phyloP scores from a whole-genome alignment of 2,888 invertebrate species.

The Oscheius sp. region DNA sequence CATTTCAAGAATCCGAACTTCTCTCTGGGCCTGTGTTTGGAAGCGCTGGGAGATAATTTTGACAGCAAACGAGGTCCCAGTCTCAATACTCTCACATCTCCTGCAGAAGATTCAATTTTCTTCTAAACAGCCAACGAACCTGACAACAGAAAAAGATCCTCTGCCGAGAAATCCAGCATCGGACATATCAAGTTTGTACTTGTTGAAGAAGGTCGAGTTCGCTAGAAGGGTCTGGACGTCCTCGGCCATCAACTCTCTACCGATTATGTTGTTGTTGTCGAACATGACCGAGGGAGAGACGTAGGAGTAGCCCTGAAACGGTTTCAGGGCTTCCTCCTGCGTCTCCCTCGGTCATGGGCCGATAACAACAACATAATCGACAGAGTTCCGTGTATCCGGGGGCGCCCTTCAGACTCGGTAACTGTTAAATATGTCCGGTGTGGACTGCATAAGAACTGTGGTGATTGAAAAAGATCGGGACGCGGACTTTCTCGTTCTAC shows the following conservation, averaged over 20 bases:
- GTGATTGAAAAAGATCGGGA: too few relatives aligned
- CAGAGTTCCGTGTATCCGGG: too few relatives aligned
- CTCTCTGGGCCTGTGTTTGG: slow-evolving; percentile 79
- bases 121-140: slow-evolving; percentile 67
- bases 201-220: slow-evolving; percentile 88
- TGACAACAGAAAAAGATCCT: slow-evolving; percentile 88
- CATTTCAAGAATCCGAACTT: slow-evolving; percentile 83
- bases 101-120: slow-evolving; percentile 74
- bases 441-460: too few relatives aligned
- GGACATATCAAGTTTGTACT: slow-evolving; percentile 83
- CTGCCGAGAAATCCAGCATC: slow-evolving; percentile 83
- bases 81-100: slow-evolving; percentile 82
- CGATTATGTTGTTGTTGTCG: slow-evolving; percentile 80
- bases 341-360: too few relatives aligned
- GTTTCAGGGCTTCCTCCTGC: too few relatives aligned
- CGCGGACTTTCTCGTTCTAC: too few relatives aligned
- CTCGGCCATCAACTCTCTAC: slow-evolving; percentile 78
- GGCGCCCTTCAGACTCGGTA: too few relatives aligned
- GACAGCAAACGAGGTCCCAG: slow-evolving; percentile 85
- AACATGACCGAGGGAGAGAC: slow-evolving; percentile 91
- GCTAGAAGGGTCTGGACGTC: slow-evolving; percentile 73
- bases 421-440: too few relatives aligned
- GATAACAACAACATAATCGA: too few relatives aligned
- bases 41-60: slow-evolving; percentile 83
- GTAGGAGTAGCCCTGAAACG: slow-evolving; percentile 87